Conservation (phyloP, 2,113 vertebrate species). For the Mesembrinibis cayennensis region DNA sequence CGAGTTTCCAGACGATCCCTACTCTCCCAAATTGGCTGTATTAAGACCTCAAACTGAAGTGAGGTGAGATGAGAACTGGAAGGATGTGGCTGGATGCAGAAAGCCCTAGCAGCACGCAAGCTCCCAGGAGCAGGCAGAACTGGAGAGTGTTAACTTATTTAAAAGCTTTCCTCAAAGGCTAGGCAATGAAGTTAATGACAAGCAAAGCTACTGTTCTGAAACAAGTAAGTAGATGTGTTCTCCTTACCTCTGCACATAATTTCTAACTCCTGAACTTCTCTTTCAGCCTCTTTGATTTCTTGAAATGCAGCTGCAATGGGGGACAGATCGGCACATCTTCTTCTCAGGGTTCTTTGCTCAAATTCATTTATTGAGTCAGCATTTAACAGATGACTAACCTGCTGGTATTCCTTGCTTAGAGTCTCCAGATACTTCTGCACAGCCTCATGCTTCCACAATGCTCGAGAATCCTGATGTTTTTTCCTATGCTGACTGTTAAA, state of each 20-base stretch:
- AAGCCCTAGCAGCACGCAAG: neutral
- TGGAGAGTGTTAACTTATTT: neutral
- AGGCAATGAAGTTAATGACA: neutral
- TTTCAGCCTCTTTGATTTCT: conserved; percentile 72
- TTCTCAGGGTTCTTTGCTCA: conserved; percentile 57
- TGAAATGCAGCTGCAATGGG: conserved; percentile 64
- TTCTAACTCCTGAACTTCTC: conserved; percentile 76
- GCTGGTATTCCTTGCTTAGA: conserved; percentile 71
- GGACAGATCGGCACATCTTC: conserved; percentile 66
- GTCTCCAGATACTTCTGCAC: conserved; percentile 74
- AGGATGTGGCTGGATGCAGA: neutral
- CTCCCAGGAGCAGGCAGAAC: neutral
- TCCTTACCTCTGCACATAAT: conserved; percentile 77
- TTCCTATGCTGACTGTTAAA: conserved; percentile 37
- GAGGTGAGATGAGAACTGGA: neutral
- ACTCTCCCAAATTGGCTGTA: neutral
- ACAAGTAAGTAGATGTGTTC: neutral
- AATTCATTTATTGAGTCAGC: conserved; percentile 49
- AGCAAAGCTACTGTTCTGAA: neutral
- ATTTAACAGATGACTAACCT: conserved; percentile 49
- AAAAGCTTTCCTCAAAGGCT: neutral
- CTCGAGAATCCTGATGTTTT: conserved; percentile 47
- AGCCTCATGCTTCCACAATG: conserved; percentile 68
- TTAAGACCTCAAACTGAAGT: neutral
- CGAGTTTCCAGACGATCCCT: neutral